Evolutionary conservation across 2,797 vertebrate genomes (phyloP).

Genomic region (Novumbra hubbsi): DNA sequence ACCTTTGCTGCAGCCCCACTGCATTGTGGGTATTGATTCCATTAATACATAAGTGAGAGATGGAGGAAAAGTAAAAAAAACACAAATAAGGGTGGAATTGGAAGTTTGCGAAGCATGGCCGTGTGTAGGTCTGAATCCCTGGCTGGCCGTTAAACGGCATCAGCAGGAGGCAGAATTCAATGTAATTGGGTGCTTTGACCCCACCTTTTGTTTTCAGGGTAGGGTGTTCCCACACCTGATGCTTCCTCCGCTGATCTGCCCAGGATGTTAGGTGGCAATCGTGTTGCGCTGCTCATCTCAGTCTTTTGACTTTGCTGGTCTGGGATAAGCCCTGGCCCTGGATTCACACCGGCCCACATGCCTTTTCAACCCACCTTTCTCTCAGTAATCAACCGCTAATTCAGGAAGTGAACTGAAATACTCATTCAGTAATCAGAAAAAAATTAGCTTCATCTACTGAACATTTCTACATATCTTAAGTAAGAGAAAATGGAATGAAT

Average conservation of each 20-base stretch:
- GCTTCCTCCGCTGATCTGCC: conserved; percentile 12
- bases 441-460: too few relatives aligned
- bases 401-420: too few relatives aligned
- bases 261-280: conserved; percentile 2
- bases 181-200: conserved; percentile 53
- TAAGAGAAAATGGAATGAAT: too few relatives aligned
- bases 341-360: too few relatives aligned
- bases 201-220: conserved; percentile 39
- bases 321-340: too few relatives aligned
- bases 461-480: too few relatives aligned
- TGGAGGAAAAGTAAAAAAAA: neutral
- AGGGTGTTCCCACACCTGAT: neutral
- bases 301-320: neutral
- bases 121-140: conserved; percentile 61
- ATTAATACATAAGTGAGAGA: conserved; percentile 20
- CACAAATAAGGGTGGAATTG: conserved; percentile 28
- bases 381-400: too few relatives aligned
- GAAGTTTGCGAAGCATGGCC: conserved; percentile 51
- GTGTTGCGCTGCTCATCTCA: conserved; percentile 36
- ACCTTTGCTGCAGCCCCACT: conserved; percentile 4
- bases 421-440: too few relatives aligned
- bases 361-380: too few relatives aligned
- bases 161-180: conserved; percentile 54
- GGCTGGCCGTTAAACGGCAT: conserved; percentile 42
- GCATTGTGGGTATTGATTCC: conserved; percentile 35